phyloP scores from a whole-genome alignment of 2,113 vertebrate species.

The Oryzias curvinotus region DNA sequence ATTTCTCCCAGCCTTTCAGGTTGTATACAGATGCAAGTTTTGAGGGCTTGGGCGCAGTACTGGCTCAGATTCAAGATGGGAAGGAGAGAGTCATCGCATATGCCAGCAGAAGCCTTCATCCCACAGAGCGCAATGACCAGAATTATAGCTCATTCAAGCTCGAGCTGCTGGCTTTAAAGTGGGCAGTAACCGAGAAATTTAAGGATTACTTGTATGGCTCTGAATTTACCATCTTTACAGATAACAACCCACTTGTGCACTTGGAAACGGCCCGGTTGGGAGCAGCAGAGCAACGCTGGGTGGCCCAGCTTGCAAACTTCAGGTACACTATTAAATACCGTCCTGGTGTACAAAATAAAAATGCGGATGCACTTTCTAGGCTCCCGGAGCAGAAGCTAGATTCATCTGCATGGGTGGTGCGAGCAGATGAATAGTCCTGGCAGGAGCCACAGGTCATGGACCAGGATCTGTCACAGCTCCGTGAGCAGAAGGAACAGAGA shows the following conservation, averaged over 20 bases:
- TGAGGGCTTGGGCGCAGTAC: too few relatives aligned
- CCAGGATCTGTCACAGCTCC: too few relatives aligned
- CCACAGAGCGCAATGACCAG: background rate
- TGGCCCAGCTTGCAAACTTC: background rate
- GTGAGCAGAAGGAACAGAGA: too few relatives aligned
- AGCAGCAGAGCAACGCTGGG: background rate
- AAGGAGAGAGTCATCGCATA: too few relatives aligned
- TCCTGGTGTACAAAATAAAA: background rate
- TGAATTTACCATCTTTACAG: background rate
- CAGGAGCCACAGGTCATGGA: too few relatives aligned
- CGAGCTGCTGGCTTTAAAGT: conserved; percentile 12
- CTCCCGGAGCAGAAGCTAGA: background rate
- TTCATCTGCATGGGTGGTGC: background rate
- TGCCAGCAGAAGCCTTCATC: too few relatives aligned
- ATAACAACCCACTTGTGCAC: background rate
- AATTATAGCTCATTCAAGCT: conserved; percentile 7
- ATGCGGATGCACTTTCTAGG: background rate
- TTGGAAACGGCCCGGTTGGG: background rate
- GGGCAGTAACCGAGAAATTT: conserved; percentile 2
- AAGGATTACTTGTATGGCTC: conserved; percentile 15
- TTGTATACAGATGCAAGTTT: too few relatives aligned
- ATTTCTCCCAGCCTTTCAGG: too few relatives aligned
- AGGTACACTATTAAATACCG: background rate
- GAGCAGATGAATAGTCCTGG: background rate
- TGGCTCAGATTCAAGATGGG: too few relatives aligned